Evolutionary conservation across 30 jellyfish, hydroid and myxozoan species (phyloP).

Genomic region (Aurelia coerulea): DNA sequence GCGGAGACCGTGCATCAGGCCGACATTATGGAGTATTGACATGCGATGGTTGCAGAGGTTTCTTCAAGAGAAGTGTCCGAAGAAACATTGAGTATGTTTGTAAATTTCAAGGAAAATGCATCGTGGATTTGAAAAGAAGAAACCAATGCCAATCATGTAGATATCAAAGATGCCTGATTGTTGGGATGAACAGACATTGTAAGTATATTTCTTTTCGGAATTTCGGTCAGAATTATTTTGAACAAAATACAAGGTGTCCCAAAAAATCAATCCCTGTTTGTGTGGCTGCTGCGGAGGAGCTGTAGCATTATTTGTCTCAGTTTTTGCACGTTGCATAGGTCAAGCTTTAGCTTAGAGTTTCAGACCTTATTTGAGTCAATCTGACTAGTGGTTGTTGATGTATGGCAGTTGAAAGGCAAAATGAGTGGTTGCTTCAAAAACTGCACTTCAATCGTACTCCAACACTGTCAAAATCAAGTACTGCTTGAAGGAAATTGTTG

Average conservation of each 20-base stretch:
- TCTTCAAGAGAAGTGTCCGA: slow-evolving; percentile 95
- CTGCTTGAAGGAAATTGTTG: too few species aligned
- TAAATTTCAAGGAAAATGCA: slow-evolving; percentile 81
- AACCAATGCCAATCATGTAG: slow-evolving; percentile 95
- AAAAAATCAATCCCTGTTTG: not conserved
- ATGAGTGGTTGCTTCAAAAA: too few species aligned
- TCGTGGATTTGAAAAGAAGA: slow-evolving; percentile 88
- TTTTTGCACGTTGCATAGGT: too few species aligned
- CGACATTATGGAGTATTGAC: slow-evolving; percentile 96
- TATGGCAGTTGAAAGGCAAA: too few species aligned
- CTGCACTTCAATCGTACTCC: too few species aligned
- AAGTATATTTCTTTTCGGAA: not conserved
- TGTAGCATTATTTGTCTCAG: too few species aligned
- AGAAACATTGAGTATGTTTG: slow-evolving; percentile 81
- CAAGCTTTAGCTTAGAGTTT: too few species aligned
- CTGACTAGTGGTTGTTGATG: too few species aligned
- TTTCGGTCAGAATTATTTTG: not conserved
- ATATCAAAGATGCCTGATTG: slow-evolving; percentile 82
- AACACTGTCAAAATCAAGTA: too few species aligned
- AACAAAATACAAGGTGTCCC: not conserved
- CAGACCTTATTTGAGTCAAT: too few species aligned
- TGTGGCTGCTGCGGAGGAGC: too few species aligned
- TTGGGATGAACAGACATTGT: slow-evolving; percentile 97
- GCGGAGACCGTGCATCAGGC: slow-evolving; percentile 99
- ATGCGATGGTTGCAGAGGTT: slow-evolving; percentile 99